Evolutionary conservation across 2,113 vertebrate species (phyloP).

Genomic region (Hippolais icterina): DNA sequence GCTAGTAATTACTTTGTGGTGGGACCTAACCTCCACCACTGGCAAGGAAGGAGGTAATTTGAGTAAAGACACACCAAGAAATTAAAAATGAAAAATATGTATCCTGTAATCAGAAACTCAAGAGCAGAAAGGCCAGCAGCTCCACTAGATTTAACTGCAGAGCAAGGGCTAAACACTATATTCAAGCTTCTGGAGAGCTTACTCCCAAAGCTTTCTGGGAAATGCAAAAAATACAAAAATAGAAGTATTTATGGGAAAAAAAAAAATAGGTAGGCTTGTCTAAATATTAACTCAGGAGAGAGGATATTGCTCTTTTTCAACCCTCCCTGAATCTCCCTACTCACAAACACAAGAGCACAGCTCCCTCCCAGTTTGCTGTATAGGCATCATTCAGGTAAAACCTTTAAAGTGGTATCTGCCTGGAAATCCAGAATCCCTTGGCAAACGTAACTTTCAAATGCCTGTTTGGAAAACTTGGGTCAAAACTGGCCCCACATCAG

Average conservation of each 20-base stretch:
- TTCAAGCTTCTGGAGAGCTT: background rate
- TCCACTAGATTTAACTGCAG: background rate
- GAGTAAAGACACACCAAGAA: constrained; percentile 20
- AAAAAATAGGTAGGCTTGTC: background rate
- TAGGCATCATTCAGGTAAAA: background rate
- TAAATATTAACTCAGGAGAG: constrained; percentile 23
- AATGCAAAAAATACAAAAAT: background rate
- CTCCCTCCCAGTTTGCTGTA: background rate
- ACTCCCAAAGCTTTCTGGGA: background rate
- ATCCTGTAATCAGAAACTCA: constrained; percentile 30
- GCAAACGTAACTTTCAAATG: background rate
- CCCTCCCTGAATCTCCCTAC: background rate
- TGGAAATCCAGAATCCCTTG: background rate
- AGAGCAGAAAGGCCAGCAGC: background rate
- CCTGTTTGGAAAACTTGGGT: background rate
- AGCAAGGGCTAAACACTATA: background rate
- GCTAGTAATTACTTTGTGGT: background rate
- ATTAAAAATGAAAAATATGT: constrained; percentile 1
- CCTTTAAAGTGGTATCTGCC: background rate
- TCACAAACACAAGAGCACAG: accelerated
- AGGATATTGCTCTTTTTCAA: background rate
- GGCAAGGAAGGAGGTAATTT: constrained; percentile 54
- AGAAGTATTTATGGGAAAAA: background rate
- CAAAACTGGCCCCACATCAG: background rate
- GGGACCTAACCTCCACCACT: constrained; percentile 8